Evolutionary conservation across 2,797 vertebrate genomes (phyloP).

Genomic region (Varecia variegata): DNA sequence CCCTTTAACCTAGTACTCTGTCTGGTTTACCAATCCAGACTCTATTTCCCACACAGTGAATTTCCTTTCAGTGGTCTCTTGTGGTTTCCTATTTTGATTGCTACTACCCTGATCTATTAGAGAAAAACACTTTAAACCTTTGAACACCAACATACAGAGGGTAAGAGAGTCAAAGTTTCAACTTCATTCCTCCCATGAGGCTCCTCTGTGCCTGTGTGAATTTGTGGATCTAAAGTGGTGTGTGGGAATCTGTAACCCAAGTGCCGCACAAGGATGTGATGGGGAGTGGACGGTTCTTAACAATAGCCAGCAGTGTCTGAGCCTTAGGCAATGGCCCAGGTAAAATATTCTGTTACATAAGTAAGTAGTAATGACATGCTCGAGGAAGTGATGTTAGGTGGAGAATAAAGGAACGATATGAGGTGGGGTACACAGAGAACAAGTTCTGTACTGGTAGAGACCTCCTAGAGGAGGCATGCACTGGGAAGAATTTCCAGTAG

Average conservation of each 20-base stretch:
- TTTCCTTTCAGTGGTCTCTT: neutral
- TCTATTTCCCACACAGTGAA: neutral
- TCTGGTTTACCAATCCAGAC: neutral
- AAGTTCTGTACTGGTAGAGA: neutral
- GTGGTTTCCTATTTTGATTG: neutral
- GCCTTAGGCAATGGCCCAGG: neutral
- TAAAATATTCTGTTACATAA: neutral
- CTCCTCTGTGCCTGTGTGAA: neutral
- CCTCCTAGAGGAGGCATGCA: neutral
- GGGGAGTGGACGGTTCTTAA: neutral
- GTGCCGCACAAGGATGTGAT: neutral
- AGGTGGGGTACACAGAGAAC: neutral
- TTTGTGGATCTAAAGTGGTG: neutral
- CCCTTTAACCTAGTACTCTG: neutral
- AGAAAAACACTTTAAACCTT: neutral
- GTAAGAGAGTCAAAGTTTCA: neutral
- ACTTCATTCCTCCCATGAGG: neutral
- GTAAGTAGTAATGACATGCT: neutral
- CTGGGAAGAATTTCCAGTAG: neutral
- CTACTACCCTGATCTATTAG: neutral
- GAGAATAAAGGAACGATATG: neutral
- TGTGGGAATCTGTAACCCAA: neutral
- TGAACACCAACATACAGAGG: neutral
- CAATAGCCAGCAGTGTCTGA: neutral
- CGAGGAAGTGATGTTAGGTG: neutral